Conservation (phyloP, 2,113 vertebrate genomes). For the Tympanuchus pallidicinctus region DNA sequence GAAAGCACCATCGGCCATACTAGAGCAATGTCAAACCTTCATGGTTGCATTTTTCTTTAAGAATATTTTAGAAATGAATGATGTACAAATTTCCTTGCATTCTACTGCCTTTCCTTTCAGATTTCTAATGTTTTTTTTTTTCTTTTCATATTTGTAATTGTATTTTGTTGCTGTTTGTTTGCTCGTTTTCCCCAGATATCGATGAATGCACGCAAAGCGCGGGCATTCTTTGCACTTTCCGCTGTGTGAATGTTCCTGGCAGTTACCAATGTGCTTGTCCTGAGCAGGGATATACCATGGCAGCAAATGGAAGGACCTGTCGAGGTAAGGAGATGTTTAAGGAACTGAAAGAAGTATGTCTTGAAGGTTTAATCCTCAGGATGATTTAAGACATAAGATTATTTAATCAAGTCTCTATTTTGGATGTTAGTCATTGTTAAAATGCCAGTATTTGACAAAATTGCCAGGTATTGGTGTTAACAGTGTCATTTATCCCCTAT, state of each 20-base stretch:
- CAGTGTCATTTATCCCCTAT: neutral
- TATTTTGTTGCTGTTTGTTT: neutral
- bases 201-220: constrained; percentile 91
- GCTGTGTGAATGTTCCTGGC: constrained; percentile 90
- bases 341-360: neutral
- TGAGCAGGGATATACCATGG: constrained; percentile 86
- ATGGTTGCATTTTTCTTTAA: neutral
- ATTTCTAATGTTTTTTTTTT: neutral
- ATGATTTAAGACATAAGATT: neutral
- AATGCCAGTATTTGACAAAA: neutral
- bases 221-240: constrained; percentile 89
- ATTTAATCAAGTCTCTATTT: neutral
- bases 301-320: constrained; percentile 89
- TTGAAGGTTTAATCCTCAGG: neutral
- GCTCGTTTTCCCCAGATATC: constrained; percentile 82
- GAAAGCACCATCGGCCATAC: neutral
- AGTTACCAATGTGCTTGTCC: constrained; percentile 94
- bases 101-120: neutral
- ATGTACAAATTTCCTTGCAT: neutral
- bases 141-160: neutral
- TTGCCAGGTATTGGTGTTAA: neutral
- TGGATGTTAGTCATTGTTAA: neutral
- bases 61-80: neutral
- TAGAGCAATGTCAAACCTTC: neutral
- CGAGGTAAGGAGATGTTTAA: constrained; percentile 78